These are phyloP conservation scores for Macropus fuliginosus DNA, from an alignment of 2,797 vertebrate genomes.

Conservation along the genomic window DNA sequence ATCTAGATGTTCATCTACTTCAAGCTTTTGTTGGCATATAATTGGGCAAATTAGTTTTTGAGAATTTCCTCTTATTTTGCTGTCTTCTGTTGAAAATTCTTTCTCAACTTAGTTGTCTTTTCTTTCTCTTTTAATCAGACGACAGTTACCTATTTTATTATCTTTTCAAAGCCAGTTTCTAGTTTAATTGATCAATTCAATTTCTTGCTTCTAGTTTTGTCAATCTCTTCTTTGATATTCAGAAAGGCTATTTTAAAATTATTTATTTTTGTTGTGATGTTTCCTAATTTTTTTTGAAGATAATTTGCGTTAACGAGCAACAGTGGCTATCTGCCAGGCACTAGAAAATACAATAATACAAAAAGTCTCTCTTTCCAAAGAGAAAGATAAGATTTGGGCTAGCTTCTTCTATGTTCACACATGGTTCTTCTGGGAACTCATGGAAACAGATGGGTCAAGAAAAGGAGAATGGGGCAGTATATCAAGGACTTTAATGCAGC, in stretches of 20 bases:
- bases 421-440: neutral
- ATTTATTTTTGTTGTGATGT: neutral
- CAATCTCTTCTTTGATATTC: neutral
- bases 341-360: neutral
- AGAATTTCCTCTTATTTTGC: neutral
- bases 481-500: neutral
- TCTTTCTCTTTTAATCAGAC: neutral
- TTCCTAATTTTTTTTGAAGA: neutral
- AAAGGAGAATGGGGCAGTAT: neutral
- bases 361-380: neutral
- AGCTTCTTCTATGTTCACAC: neutral
- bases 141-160: neutral
- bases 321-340: neutral
- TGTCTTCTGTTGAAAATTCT: neutral
- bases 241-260: neutral
- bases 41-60: neutral
- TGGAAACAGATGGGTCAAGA: neutral
- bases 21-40: neutral
- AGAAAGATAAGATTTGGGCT: neutral
- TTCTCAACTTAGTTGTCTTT: neutral
- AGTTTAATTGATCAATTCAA: neutral
- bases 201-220: neutral
- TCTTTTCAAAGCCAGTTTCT: neutral
- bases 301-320: neutral
- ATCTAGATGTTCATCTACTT: neutral